A percentile compares a stretch with the other conserved stretches of the same genome.
phyloP scores from a whole-genome alignment of 2,888 invertebrate species.

The Drosophila vallismaia region DNA sequence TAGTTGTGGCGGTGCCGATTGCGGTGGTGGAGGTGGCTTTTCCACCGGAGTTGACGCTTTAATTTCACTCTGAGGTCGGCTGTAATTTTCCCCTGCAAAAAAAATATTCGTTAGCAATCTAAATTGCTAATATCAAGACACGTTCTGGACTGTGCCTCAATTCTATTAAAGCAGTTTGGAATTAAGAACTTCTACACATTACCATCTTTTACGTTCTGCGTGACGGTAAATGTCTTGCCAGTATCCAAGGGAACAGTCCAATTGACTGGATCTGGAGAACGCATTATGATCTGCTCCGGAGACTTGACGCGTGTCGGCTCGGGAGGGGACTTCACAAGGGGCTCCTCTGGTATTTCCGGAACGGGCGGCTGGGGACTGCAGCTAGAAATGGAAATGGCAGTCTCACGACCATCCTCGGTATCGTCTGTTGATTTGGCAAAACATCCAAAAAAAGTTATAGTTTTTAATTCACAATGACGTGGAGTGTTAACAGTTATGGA shows the following conservation, averaged over 20 bases:
- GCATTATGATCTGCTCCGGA: constrained; percentile 95
- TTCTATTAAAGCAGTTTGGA: not conserved
- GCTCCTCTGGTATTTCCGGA: constrained; percentile 85
- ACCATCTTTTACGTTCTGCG: constrained; percentile 94
- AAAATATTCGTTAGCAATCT: no score
- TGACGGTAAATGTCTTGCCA: constrained; percentile 96
- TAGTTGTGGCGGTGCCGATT: constrained; percentile 88
- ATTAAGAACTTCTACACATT: constrained; percentile 39
- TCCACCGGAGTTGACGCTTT: constrained; percentile 89
- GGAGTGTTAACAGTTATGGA: constrained; percentile 15
- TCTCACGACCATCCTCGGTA: constrained; percentile 81
- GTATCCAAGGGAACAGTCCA: constrained; percentile 97
- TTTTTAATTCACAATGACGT: constrained; percentile 9
- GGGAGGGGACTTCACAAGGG: constrained; percentile 95
- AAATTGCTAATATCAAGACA: not conserved
- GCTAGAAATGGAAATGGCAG: constrained; percentile 82
- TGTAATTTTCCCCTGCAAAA: constrained; percentile 89
- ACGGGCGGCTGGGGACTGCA: constrained; percentile 82
- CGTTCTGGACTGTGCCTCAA: not conserved
- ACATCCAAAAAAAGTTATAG: constrained; percentile 27
- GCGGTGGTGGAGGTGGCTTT: constrained; percentile 87
- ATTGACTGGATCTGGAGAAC: constrained; percentile 96
- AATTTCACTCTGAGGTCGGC: constrained; percentile 94
- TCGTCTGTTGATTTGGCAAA: constrained; percentile 76
- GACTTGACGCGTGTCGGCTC: constrained; percentile 97